Evolutionary conservation across 2,113 vertebrate genomes (phyloP).

Genomic region (Thomomys bottae): DNA sequence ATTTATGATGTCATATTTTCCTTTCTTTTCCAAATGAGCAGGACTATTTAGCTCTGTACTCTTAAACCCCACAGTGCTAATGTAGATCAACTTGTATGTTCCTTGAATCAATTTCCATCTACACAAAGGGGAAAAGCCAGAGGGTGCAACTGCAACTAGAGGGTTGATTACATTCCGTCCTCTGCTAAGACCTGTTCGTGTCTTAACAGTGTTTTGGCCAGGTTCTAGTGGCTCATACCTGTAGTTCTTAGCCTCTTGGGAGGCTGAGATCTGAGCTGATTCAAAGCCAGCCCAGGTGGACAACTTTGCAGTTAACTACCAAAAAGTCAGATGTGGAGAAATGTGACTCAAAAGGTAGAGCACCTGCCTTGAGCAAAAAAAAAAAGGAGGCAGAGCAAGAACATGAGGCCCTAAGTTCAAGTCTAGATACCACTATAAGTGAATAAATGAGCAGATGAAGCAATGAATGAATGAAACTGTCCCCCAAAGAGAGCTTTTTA

Average conservation of each 20-base stretch:
- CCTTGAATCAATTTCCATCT: slow-evolving; percentile 24
- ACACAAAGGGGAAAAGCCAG: neutral
- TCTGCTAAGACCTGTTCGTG: slow-evolving; percentile 21
- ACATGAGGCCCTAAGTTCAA: too few species aligned
- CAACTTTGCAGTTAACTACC: too few species aligned
- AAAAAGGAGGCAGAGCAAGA: too few species aligned
- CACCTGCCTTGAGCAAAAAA: too few species aligned
- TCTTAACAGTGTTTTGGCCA: neutral
- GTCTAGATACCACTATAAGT: too few species aligned
- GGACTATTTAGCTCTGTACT: slow-evolving; percentile 24
- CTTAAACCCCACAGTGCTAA: neutral
- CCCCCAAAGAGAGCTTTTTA: neutral
- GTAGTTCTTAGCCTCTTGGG: too few species aligned
- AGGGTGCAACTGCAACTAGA: neutral
- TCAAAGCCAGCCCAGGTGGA: too few species aligned
- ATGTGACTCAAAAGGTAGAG: too few species aligned
- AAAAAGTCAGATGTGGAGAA: too few species aligned
- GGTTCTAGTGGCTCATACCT: too few species aligned
- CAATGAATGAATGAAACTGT: neutral
- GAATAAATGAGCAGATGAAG: too few species aligned
- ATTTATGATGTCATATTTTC: neutral
- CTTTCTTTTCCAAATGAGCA: slow-evolving; percentile 32
- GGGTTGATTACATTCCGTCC: neutral
- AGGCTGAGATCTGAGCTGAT: too few species aligned
- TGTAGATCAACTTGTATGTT: neutral